Base-by-base conservation (phyloP, 2,888 invertebrate species). In the Drosophila picticornis region DNA sequence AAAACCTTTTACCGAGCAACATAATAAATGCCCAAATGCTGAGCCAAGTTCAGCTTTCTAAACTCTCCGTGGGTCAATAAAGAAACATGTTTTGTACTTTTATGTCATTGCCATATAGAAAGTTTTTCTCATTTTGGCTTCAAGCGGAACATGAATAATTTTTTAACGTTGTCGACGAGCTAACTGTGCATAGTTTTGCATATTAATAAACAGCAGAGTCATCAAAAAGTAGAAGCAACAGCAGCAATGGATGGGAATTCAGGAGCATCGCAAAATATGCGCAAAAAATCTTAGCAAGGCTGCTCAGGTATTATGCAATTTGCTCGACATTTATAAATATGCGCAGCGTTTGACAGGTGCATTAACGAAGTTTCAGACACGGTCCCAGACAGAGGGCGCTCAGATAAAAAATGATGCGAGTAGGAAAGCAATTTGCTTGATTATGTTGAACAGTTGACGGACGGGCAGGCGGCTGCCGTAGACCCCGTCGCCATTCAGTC, bases 341-440 rank as follows among this genome's bases (percentile, higher is more conserved):
- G 72, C 83, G 76, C 75, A 80, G 84, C 80, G 77, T 89, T 88
- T 90, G 86, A 87, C 86, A 90, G 86, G 91, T 90, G 86, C 90
- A 86, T 86, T 86, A 86, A 86, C 86, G 88, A 86, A 86, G 88
- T 86, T 87, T 72, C 73, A 65, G 78, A 78, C 67, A 68, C 46
- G 27, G 22, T 2, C 29, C 51, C 56, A 77, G 67, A 66, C 65
- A 48, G 52, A 58, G 66, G 38, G 50, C 56, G 62, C 40, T 43
- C 34, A 58, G 76, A 80, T 90, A 84, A 91, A 90, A 87, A 87
- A 90, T 90, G 90, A 87, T 90, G 87, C 90, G 90, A 87, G 91
- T 84, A 56, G 88, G 72, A 90, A 90, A 90, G 87, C 91, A 87
- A 87, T 87, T 91, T 87, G 91, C 88, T 88, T 88, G 90, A 91